phyloP scores from a whole-genome alignment of 2,888 invertebrate genomes.

The Ichneumoninae sp. region DNA sequence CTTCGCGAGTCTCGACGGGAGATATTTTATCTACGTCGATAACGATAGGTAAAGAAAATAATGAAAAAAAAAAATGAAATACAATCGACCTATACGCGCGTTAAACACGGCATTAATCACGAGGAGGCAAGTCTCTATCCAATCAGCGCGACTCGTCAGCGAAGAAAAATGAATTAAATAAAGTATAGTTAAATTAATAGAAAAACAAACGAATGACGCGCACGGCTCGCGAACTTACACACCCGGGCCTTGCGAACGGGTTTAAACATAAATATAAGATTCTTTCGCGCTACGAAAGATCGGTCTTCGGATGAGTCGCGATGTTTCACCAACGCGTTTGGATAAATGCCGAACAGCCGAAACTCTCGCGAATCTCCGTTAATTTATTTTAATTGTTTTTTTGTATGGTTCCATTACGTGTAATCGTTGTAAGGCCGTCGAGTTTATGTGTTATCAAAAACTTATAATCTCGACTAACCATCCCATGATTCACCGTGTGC shows the following conservation, averaged over 20 bases:
- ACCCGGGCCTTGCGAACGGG: slow-evolving; percentile 37
- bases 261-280: slow-evolving; percentile 33
- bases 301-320: slow-evolving; percentile 36
- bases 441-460: slow-evolving; percentile 34
- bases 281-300: slow-evolving; percentile 25
- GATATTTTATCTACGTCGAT: background rate
- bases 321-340: slow-evolving; percentile 37
- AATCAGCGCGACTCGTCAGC: background rate
- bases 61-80: background rate
- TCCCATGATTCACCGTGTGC: slow-evolving; percentile 66
- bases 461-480: slow-evolving; percentile 56
- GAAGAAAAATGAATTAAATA: slow-evolving; percentile 36
- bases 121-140: slow-evolving; percentile 6
- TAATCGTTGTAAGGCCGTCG: slow-evolving; percentile 72
- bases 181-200: slow-evolving; percentile 48
- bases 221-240: slow-evolving; percentile 57
- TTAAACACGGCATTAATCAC: slow-evolving; percentile 9
- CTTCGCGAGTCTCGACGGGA: slow-evolving; percentile 10
- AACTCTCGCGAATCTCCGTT: slow-evolving; percentile 72
- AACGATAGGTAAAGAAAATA: background rate
- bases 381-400: slow-evolving; percentile 81
- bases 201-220: slow-evolving; percentile 41
- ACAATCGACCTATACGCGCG: slow-evolving; percentile 15
- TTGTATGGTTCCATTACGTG: slow-evolving; percentile 80
- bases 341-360: slow-evolving; percentile 3